Evolutionary conservation across 2,888 invertebrate species (phyloP).

Genomic region (Macrophya alboannulata): DNA sequence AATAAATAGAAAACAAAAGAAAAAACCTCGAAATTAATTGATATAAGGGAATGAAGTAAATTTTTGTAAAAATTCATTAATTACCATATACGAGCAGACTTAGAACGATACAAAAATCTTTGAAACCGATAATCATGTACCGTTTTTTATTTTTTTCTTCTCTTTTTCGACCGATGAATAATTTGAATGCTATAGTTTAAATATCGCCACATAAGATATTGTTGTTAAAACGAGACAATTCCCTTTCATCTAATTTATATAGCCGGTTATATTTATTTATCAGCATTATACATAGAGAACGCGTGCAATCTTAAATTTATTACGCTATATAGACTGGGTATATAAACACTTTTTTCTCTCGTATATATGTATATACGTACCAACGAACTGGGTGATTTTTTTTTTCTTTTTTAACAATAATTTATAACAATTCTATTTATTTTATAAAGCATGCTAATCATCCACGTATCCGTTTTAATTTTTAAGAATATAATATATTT

Average conservation of each 20-base stretch:
- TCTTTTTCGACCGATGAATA: not conserved
- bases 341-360: not conserved
- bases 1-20: not conserved
- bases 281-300: not conserved
- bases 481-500: constrained; percentile 15
- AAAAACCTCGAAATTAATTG: not conserved
- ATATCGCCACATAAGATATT: not conserved
- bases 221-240: not conserved
- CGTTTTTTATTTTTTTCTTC: not conserved
- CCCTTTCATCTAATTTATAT: not conserved
- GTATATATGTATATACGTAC: not conserved
- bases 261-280: not conserved
- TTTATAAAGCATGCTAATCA: not conserved
- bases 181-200: not conserved
- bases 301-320: not conserved
- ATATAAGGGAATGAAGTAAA: not conserved
- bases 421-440: constrained; percentile 21
- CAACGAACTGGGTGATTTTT: not conserved
- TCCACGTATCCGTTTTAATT: not conserved
- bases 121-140: not conserved
- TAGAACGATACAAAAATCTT: not conserved
- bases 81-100: not conserved
- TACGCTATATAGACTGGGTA: not conserved
- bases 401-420: not conserved
- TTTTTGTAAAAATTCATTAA: too few relatives aligned